A percentile compares a stretch with the other conserved stretches of the same genome.
Conservation (phyloP, 1,140 invertebrate genomes). For the Brachionus koreanus region DNA sequence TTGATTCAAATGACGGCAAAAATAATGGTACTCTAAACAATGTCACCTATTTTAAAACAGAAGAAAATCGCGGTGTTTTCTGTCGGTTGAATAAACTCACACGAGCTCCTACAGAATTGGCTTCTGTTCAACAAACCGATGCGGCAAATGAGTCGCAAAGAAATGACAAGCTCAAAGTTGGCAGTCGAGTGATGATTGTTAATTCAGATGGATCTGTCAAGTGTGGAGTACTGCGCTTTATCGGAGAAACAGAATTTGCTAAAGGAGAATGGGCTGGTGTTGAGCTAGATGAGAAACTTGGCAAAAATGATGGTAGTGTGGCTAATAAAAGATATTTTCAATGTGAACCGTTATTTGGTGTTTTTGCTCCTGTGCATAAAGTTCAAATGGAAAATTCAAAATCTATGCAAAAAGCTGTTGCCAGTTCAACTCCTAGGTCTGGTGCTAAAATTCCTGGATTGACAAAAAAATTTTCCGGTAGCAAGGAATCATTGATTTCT, state of each 20-base stretch:
- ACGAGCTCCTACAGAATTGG: slow-evolving; percentile 61
- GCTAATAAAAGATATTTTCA: slow-evolving; percentile 85
- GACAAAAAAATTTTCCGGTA: neutral
- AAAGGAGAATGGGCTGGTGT: slow-evolving; percentile 88
- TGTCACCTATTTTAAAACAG: slow-evolving; percentile 70
- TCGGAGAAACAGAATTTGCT: slow-evolving; percentile 82
- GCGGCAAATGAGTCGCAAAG: slow-evolving; percentile 46
- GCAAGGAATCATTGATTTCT: slow-evolving; percentile 3
- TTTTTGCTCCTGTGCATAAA: slow-evolving; percentile 77
- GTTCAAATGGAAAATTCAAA: neutral
- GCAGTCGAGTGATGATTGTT: slow-evolving; percentile 11
- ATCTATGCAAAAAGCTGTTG: neutral
- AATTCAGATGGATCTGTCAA: slow-evolving; percentile 64
- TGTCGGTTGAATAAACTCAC: slow-evolving; percentile 82
- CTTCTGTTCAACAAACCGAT: slow-evolving; percentile 16
- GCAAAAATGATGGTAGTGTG: slow-evolving; percentile 92
- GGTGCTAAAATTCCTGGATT: neutral
- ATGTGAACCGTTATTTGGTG: slow-evolving; percentile 78
- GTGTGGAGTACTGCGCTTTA: slow-evolving; percentile 75
- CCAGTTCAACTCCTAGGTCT: neutral
- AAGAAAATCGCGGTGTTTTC: slow-evolving; percentile 86
- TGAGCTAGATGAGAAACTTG: slow-evolving; percentile 83
- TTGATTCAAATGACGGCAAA: slow-evolving; percentile 57
- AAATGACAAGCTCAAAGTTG: neutral
- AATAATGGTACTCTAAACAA: slow-evolving; percentile 60